phyloP scores from a whole-genome alignment of 2,113 vertebrate species.

The Acrocephalus arundinaceus region DNA sequence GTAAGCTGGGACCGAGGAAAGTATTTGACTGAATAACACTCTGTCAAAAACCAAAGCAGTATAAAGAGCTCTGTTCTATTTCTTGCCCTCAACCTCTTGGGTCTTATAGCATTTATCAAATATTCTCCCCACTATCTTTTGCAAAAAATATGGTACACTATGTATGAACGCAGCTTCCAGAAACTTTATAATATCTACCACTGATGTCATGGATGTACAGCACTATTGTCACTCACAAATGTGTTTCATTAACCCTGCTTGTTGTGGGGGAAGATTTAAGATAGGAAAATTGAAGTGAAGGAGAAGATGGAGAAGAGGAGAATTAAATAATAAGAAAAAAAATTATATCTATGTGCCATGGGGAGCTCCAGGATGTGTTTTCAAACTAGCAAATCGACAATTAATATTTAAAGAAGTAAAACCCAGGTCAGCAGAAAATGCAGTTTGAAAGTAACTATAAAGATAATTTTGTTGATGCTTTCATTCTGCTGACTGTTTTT shows the following conservation, averaged over 20 bases:
- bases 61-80: neutral
- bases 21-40: neutral
- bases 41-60: neutral
- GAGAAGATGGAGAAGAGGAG: neutral
- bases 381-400: constrained; percentile 52
- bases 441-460: constrained; percentile 38
- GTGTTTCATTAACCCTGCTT: neutral
- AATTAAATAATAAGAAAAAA: neutral
- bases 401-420: constrained; percentile 76
- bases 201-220: neutral
- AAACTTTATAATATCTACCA: neutral
- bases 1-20: neutral
- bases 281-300: neutral
- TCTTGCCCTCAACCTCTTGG: neutral
- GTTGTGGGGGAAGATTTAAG: neutral
- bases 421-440: constrained; percentile 57
- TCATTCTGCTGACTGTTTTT: constrained; percentile 57
- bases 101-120: neutral
- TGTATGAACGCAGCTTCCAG: neutral
- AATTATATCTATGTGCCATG: neutral
- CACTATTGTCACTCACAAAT: neutral
- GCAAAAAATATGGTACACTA: neutral
- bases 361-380: neutral
- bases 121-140: neutral
- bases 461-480: constrained; percentile 61